Evolutionary conservation across 2,113 vertebrate genomes (phyloP), one percentile per base, ranked within the genome.

Genomic region (Hoplias malabaricus): DNA sequence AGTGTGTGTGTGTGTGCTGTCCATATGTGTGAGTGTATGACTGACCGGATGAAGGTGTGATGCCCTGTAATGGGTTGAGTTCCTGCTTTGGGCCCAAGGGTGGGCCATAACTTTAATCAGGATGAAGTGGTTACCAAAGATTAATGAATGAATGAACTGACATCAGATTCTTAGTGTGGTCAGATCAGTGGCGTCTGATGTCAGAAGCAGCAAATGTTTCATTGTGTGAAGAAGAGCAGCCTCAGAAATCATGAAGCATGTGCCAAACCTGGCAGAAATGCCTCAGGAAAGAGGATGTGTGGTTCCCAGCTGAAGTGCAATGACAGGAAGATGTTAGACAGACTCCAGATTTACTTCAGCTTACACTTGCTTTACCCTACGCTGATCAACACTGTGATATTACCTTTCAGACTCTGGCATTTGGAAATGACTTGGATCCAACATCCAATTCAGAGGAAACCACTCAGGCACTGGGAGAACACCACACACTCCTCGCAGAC

Each of bases 191-290:
- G 25, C 42, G 34, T 74, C 57, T 56, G 21, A 36, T 75, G 73
- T 76, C 73, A 67, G 62, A 67, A 76, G 42, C 48, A 31, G 73
- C 73, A 76, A 66, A 67, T 67, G 54, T 66, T 53, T 67, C 11
- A 34, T 63, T 63, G 31, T 63, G 59, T 63, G 31, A 63, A 76
- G 65, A 34, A 27, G 53, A 43, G 25, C 19, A 16, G 65, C 69
- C 63, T 69, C 75, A 69, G 48, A 76, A 76, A 56, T 13, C 46
- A 76, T 67, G 73, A 66, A 62, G 46, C 46, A 56, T 40, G 40
- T 76, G 74, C 63, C 74, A 76, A 68, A 57, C 36, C 34, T 56
- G 62, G 73, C 25, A 31, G 48, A 76, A 76, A n/a, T 19, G 65
- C 75, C 75, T 12, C 23, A 59, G 75, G 50, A 77, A 69, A 77